phyloP scores from a whole-genome alignment of 2,797 vertebrate species.

The Capromys pilorides region DNA sequence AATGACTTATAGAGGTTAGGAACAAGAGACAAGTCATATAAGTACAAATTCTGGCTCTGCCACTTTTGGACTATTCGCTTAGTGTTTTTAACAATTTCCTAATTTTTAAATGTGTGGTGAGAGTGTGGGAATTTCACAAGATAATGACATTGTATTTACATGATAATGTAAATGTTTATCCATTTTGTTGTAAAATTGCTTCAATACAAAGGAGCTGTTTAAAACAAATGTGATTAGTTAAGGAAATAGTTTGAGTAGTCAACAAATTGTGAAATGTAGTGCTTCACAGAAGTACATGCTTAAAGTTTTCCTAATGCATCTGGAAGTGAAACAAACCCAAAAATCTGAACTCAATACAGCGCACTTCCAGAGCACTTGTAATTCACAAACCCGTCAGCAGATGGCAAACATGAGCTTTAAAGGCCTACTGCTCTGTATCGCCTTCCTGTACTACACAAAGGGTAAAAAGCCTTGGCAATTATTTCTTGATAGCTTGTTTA shows the following conservation, averaged over 20 bases:
- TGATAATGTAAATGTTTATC: no score
- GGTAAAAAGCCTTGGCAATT: not conserved
- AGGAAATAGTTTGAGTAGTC: not conserved
- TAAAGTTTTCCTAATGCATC: constrained; percentile 15
- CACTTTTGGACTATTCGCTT: not conserved
- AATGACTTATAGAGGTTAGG: not conserved
- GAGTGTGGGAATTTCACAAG: not conserved
- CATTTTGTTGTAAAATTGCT: constrained; percentile 28
- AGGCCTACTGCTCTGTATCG: not conserved
- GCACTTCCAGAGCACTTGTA: constrained; percentile 2
- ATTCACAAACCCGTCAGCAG: constrained; percentile 78
- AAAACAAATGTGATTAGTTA: constrained; percentile 2
- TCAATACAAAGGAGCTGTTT: not conserved
- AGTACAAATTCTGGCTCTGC: not conserved
- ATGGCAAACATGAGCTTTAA: constrained; percentile 81
- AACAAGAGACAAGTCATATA: no score
- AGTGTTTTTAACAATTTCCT: not conserved
- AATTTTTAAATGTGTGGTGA: not conserved
- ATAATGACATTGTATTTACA: not conserved
- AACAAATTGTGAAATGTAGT: not conserved
- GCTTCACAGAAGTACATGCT: not conserved
- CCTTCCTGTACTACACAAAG: not conserved
- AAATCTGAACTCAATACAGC: not conserved
- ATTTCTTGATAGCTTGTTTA: not conserved
- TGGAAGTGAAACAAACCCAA: constrained; percentile 10